phyloP scores from a whole-genome alignment of 2,113 vertebrate genomes.

The Motacilla tschutschensis region DNA sequence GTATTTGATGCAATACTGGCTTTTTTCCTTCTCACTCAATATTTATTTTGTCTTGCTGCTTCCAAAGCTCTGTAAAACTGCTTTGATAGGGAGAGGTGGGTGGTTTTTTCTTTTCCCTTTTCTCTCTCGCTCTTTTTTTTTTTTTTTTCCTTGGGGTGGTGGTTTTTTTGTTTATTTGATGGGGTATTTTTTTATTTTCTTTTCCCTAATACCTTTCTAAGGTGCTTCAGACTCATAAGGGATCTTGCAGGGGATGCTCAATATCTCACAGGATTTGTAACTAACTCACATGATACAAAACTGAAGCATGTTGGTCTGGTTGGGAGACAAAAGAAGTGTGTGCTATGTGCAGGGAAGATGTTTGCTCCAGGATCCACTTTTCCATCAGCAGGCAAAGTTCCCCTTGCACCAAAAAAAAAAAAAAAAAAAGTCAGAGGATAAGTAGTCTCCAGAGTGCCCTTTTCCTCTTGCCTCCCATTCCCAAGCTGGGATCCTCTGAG shows the following conservation, averaged over 20 bases:
- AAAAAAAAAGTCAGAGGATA: neutral
- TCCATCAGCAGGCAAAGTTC: neutral
- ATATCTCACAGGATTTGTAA: neutral
- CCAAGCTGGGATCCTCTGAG: neutral
- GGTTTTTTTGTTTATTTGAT: neutral
- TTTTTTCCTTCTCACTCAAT: constrained; percentile 50
- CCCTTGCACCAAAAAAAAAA: neutral
- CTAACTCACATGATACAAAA: neutral
- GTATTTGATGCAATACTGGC: constrained; percentile 40
- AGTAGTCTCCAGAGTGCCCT: neutral
- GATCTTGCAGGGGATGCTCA: neutral
- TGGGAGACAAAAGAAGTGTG: neutral
- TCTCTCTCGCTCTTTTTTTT: accelerated
- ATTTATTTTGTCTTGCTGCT: constrained; percentile 55
- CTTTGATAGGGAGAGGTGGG: constrained; percentile 6
- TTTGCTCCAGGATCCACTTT: neutral
- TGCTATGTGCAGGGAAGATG: neutral
- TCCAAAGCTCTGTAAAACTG: constrained; percentile 17
- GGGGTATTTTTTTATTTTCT: neutral
- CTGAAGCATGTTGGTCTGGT: neutral
- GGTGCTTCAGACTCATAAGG: neutral
- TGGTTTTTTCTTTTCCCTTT: accelerated
- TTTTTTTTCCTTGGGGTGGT: accelerated
- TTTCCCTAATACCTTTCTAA: neutral
- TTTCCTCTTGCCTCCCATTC: neutral